These are phyloP conservation scores for Tadarida brasiliensis DNA, from an alignment of 2,797 vertebrate species.

Conservation along the genomic window DNA sequence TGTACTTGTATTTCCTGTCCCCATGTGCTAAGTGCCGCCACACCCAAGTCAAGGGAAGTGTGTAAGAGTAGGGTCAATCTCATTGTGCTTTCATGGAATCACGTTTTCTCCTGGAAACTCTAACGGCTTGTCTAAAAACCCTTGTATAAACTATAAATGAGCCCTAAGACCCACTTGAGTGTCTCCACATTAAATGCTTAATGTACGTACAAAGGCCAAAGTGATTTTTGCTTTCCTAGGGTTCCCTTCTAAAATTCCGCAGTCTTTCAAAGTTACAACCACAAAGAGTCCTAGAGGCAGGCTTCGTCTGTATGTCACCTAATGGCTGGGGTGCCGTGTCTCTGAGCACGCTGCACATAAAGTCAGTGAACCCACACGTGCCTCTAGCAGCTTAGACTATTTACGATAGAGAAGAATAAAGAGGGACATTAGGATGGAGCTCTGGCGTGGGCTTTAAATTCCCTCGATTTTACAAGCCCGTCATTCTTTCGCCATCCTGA, in stretches of 20 bases:
- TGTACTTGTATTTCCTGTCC: background rate
- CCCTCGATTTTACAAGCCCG: constrained; percentile 71
- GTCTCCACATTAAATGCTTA: constrained; percentile 34
- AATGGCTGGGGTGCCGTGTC: background rate
- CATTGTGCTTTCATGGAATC: constrained; percentile 58
- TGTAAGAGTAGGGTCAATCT: constrained; percentile 35
- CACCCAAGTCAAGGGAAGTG: constrained; percentile 23
- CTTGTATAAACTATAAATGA: constrained; percentile 61
- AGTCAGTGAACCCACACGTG: background rate
- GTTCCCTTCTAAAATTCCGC: constrained; percentile 26
- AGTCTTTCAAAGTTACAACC: constrained; percentile 41
- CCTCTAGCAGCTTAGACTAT: constrained; percentile 17
- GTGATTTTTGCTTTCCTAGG: constrained; percentile 49
- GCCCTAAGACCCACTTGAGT: constrained; percentile 64
- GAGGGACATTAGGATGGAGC: constrained; percentile 51
- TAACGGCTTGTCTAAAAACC: constrained; percentile 62
- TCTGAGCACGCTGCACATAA: background rate
- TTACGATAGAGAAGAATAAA: constrained; percentile 34
- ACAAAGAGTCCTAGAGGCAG: background rate
- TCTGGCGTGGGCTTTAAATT: constrained; percentile 74
- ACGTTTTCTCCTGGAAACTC: constrained; percentile 64
- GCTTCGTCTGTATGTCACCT: constrained; percentile 12
- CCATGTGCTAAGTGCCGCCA: constrained; percentile 22
- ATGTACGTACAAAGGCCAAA: constrained; percentile 45
- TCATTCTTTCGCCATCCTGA: constrained; percentile 36